Conservation (phyloP, 1,140 invertebrate genomes). For the Microplitis mediator region DNA sequence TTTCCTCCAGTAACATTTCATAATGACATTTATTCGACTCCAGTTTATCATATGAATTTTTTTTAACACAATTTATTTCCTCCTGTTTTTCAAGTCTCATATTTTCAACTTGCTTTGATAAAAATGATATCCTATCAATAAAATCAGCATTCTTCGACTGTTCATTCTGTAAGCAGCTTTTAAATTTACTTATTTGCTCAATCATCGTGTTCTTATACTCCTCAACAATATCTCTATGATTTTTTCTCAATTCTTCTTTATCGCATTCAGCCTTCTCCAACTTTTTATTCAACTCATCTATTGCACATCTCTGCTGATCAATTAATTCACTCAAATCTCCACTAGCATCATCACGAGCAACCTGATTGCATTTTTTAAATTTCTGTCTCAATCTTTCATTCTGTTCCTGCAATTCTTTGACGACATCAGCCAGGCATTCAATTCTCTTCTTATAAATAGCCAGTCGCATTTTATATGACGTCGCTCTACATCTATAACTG, state of each 20-base stretch:
- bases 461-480: conserved; percentile 5
- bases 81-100: neutral
- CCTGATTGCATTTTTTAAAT: conserved; percentile 22
- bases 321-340: neutral
- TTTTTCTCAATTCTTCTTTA: conserved; percentile 35
- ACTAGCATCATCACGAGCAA: conserved; percentile 2
- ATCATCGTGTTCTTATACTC: conserved; percentile 36
- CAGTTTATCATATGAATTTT: conserved; percentile 38
- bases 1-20: conserved; percentile 35
- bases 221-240: conserved; percentile 37
- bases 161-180: conserved; percentile 34
- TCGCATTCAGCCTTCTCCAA: conserved; percentile 37
- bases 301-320: no score
- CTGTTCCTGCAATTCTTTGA: conserved; percentile 38
- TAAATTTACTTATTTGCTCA: conserved; percentile 38
- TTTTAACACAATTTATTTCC: conserved; percentile 33
- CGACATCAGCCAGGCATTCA: conserved; percentile 27
- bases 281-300: conserved; percentile 27
- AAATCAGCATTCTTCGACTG: conserved; percentile 25
- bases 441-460: conserved; percentile 34
- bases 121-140: no score
- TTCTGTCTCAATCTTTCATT: conserved; percentile 42
- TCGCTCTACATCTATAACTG: no score
- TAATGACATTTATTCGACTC: conserved; percentile 27
- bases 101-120: no score